Conservation (phyloP, 2,888 invertebrate genomes). For the Sicus ferrugineus region DNA sequence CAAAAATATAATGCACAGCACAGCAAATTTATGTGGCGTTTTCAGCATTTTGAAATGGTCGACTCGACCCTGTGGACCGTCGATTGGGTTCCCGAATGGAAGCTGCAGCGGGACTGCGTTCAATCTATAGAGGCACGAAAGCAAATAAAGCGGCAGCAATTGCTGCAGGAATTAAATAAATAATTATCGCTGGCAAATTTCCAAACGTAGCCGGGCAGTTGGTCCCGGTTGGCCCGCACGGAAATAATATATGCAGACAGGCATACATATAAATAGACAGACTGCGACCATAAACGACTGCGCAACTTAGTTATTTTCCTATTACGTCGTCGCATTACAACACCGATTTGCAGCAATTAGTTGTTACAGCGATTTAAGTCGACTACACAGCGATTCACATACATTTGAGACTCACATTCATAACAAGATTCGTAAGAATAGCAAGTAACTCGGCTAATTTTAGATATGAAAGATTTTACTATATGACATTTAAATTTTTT, state of each 20-base stretch:
- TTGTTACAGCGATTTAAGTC: not conserved
- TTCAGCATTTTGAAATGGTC: slow-evolving; percentile 26
- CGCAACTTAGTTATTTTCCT: not conserved
- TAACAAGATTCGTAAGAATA: no score
- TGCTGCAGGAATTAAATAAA: slow-evolving; percentile 34
- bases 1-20: slow-evolving; percentile 5
- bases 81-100: not conserved
- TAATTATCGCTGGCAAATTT: slow-evolving; percentile 29
- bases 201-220: slow-evolving; percentile 13
- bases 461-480: no score
- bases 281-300: slow-evolving; percentile 1
- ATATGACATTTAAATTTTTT: no score
- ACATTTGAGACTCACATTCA: no score
- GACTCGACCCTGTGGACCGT: not conserved
- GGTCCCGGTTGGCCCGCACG: not conserved
- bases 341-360: not conserved
- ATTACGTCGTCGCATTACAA: not conserved
- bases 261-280: no score
- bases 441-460: no score
- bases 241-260: slow-evolving; percentile 1
- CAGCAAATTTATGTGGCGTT: slow-evolving; percentile 20
- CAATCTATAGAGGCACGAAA: slow-evolving; percentile 9
- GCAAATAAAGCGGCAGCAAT: slow-evolving; percentile 26
- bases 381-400: no score
- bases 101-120: slow-evolving; percentile 2